A percentile compares a stretch with the other conserved stretches of the same genome.
These are phyloP conservation scores for Oopsacas minuta DNA, from an alignment of 37 sponge, comb jelly and placozoan species.

Conservation along the genomic window DNA sequence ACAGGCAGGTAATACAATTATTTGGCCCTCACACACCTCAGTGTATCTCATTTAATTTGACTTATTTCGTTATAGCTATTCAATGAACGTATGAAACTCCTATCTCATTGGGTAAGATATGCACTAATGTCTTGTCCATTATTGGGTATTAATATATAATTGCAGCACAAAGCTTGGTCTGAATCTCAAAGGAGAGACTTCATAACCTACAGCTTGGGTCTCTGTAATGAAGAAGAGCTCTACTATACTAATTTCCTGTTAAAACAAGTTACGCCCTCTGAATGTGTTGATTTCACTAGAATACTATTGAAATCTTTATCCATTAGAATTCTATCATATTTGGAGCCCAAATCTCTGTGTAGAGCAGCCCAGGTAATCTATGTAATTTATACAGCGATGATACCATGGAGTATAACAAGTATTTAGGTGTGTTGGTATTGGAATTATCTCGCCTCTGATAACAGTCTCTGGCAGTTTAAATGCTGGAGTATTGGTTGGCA, in stretches of 20 bases:
- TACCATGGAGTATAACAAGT: not conserved
- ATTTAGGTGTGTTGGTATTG: slow-evolving; percentile 55
- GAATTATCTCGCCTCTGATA: slow-evolving; percentile 34
- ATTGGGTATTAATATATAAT: not conserved
- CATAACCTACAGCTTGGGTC: slow-evolving; percentile 24
- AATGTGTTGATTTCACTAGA: slow-evolving; percentile 37
- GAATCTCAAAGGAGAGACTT: slow-evolving; percentile 35
- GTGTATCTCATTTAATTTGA: not conserved
- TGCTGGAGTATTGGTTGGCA: slow-evolving; percentile 39
- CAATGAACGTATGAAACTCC: slow-evolving; percentile 33
- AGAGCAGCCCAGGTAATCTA: slow-evolving; percentile 47
- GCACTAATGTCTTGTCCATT: not conserved
- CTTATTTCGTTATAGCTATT: slow-evolving; percentile 27
- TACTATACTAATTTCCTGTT: slow-evolving; percentile 25
- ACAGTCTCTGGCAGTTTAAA: slow-evolving; percentile 32
- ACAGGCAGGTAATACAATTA: slow-evolving; percentile 34
- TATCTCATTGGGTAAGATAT: slow-evolving; percentile 50
- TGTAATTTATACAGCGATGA: not conserved
- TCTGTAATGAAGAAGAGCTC: slow-evolving; percentile 27
- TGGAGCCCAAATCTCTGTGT: slow-evolving; percentile 43
- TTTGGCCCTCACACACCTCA: not conserved
- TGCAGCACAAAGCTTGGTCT: slow-evolving; percentile 41
- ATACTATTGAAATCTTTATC: slow-evolving; percentile 25
- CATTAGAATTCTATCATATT: slow-evolving; percentile 37
- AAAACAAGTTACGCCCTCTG: not conserved